A percentile compares a stretch with the other conserved stretches of the same genome.
phyloP scores from a whole-genome alignment of 2,113 vertebrate species.

The Reinhardtius hippoglossoides region DNA sequence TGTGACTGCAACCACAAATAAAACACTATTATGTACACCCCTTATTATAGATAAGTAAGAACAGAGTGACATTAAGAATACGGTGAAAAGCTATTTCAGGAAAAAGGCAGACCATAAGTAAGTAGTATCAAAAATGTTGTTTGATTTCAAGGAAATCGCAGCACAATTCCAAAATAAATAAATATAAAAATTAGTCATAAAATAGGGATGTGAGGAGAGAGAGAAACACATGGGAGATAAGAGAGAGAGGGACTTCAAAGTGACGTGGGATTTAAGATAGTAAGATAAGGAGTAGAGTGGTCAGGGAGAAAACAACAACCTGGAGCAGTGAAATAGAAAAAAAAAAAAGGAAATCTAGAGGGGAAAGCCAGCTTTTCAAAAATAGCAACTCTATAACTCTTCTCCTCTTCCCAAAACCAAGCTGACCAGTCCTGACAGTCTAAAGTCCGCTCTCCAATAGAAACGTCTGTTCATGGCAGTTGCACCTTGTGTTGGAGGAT shows the following conservation, averaged over 20 bases:
- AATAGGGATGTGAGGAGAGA: background rate
- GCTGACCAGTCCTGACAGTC: background rate
- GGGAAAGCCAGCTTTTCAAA: background rate
- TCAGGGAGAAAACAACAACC: background rate
- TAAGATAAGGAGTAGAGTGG: conserved; percentile 21
- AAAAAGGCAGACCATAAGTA: too few species aligned
- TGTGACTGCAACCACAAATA: too few species aligned
- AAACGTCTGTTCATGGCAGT: conserved; percentile 2
- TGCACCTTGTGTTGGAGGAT: background rate
- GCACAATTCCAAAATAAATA: too few species aligned
- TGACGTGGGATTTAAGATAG: conserved; percentile 17
- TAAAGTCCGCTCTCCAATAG: background rate
- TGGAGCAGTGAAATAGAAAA: background rate
- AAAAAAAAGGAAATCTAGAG: background rate
- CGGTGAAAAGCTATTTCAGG: too few species aligned
- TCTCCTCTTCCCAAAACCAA: background rate
- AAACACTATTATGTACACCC: too few species aligned
- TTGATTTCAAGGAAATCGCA: too few species aligned
- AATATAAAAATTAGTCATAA: too few species aligned
- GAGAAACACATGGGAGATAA: too few species aligned
- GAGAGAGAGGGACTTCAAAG: background rate
- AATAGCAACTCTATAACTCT: conserved; percentile 12
- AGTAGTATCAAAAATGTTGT: too few species aligned
- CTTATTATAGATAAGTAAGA: too few species aligned
- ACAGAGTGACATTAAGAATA: too few species aligned